phyloP scores from a whole-genome alignment of 1,140 invertebrate species.

The Coptotermes formosanus region DNA sequence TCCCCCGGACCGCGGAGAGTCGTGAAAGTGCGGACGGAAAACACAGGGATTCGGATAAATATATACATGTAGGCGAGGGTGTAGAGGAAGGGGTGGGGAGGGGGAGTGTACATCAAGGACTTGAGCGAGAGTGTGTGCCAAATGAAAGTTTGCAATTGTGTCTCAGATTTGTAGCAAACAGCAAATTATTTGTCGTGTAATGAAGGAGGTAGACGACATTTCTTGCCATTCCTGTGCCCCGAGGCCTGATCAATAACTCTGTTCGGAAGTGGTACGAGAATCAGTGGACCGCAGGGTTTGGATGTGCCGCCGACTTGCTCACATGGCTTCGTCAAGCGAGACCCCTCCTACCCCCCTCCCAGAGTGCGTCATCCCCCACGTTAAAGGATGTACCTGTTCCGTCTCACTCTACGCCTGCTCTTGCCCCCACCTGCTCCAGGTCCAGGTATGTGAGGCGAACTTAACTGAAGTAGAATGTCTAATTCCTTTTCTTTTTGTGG shows the following conservation, averaged over 20 bases:
- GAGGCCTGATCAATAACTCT: neutral
- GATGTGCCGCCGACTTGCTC: slow-evolving; percentile 10
- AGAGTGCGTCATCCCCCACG: neutral
- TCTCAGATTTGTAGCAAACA: neutral
- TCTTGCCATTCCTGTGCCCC: slow-evolving; percentile 7
- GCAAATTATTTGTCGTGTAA: neutral
- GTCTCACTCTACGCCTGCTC: neutral
- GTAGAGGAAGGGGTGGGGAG: neutral
- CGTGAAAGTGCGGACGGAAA: neutral
- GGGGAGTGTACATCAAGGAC: neutral
- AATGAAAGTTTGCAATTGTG: slow-evolving; percentile 17
- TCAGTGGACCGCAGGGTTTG: slow-evolving; percentile 4
- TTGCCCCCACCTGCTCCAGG: neutral
- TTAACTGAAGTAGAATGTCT: slow-evolving; percentile 4
- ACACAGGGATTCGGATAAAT: slow-evolving; percentile 23
- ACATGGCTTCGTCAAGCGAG: neutral
- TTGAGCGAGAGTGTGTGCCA: slow-evolving; percentile 13
- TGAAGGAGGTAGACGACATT: neutral
- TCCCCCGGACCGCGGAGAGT: slow-evolving; percentile 19
- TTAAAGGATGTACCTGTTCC: slow-evolving; percentile 9
- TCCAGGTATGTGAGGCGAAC: neutral
- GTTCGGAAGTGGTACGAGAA: neutral
- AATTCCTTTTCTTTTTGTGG: neutral
- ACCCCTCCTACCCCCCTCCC: neutral
- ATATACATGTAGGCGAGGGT: neutral